Percentiles rank a stretch among this genome's conserved stretches.
These are phyloP conservation scores for Trichogramma evanescens DNA, from an alignment of 2,888 invertebrate species.

Conservation along the genomic window DNA sequence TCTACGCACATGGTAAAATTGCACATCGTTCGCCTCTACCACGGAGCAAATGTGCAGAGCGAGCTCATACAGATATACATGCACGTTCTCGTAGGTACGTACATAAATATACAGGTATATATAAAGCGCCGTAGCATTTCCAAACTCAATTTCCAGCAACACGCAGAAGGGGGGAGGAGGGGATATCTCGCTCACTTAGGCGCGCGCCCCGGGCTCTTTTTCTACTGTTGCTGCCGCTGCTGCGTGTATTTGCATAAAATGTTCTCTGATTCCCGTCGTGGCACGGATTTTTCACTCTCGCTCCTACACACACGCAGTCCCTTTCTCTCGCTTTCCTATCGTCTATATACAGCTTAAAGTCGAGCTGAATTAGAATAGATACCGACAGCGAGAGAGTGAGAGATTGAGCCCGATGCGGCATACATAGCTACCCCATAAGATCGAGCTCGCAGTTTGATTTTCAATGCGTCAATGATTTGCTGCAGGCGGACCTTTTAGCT, in stretches of 20 bases:
- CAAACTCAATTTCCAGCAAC: slow-evolving; percentile 14
- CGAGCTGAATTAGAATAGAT: not conserved
- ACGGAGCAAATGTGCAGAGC: too few relatives aligned
- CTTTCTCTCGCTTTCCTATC: not conserved
- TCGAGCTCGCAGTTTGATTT: slow-evolving; percentile 10
- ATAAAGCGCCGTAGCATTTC: not conserved
- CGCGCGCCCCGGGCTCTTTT: not conserved
- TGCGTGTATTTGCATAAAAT: slow-evolving; percentile 12
- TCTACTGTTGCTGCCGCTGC: too few relatives aligned
- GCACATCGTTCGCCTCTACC: too few relatives aligned
- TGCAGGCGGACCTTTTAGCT: not conserved
- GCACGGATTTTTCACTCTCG: not conserved
- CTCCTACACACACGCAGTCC: too few relatives aligned
- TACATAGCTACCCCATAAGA: not conserved
- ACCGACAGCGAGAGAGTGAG: not conserved
- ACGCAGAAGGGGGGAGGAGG: not conserved
- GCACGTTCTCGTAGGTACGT: too few relatives aligned
- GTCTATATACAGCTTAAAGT: not conserved
- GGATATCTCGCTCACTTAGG: too few relatives aligned
- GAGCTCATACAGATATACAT: too few relatives aligned
- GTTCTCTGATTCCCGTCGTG: not conserved
- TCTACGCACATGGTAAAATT: too few relatives aligned
- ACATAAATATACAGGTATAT: too few relatives aligned
- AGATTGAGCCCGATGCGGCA: not conserved
- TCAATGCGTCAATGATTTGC: slow-evolving; percentile 17